phyloP scores from a whole-genome alignment of 2,113 vertebrate species.

The Ramphastos sulfuratus region DNA sequence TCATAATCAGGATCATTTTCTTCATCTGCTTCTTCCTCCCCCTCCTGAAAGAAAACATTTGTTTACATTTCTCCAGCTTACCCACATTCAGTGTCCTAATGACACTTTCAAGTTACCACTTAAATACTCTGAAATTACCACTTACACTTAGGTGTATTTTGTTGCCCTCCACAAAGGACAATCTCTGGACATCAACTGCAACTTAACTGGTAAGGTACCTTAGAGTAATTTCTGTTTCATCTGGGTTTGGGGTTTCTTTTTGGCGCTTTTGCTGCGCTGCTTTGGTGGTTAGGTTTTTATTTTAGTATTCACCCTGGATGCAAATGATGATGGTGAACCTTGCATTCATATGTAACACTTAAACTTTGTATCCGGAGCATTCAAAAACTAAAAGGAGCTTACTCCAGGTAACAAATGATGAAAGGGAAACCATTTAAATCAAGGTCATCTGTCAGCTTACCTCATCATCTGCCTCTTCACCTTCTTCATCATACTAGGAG shows the following conservation, averaged over 20 bases:
- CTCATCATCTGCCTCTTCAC: constrained; percentile 98
- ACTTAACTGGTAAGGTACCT: background rate
- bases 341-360: background rate
- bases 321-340: background rate
- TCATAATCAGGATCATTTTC: constrained; percentile 98
- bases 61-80: background rate
- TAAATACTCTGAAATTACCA: background rate
- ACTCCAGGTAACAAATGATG: background rate
- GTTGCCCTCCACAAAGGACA: background rate
- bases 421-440: background rate
- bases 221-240: background rate
- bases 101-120: background rate
- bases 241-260: background rate
- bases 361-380: background rate
- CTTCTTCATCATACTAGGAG: constrained; percentile 96
- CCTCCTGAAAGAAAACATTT: constrained; percentile 82
- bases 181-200: background rate
- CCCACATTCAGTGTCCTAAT: too few species aligned
- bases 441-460: constrained; percentile 76
- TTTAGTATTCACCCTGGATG: background rate
- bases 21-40: constrained; percentile 98
- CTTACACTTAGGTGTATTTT: background rate
- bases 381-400: background rate
- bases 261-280: background rate
- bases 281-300: background rate